A percentile compares a stretch with the other conserved stretches of the same genome.
Evolutionary conservation across 2,113 vertebrate species (phyloP).

Genomic region (Urocitellus parryii): DNA sequence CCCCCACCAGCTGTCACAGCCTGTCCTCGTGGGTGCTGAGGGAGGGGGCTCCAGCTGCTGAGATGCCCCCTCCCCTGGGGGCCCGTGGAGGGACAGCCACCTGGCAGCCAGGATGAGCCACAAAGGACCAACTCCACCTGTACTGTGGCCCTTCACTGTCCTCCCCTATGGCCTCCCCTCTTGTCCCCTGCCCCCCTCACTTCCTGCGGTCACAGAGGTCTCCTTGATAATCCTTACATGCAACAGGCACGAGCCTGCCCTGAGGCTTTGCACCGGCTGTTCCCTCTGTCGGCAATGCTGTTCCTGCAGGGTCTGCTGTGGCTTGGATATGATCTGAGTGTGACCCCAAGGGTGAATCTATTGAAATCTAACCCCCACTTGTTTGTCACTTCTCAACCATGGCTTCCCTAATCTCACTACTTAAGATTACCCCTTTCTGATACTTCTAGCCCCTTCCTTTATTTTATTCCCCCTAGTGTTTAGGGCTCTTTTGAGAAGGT

Average conservation of each 20-base stretch:
- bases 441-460: not conserved
- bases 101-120: not conserved
- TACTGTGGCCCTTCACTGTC: too few relatives aligned
- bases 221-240: not conserved
- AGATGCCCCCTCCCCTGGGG: not conserved
- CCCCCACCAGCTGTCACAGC: not conserved
- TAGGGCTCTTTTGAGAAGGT: not conserved
- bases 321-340: not conserved
- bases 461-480: not conserved
- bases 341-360: not conserved
- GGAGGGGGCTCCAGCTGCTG: not conserved
- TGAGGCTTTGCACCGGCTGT: not conserved
- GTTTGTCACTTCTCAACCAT: not conserved
- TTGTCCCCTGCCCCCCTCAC: not conserved
- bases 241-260: not conserved
- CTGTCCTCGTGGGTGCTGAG: rapidly evolving
- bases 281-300: not conserved
- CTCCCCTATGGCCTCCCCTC: not conserved
- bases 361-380: not conserved
- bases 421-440: not conserved
- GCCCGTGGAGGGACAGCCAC: not conserved
- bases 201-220: not conserved
- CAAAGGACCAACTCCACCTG: not conserved
- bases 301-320: not conserved
- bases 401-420: not conserved